These are phyloP conservation scores for Plemyria rubiginata DNA, from an alignment of 2,888 invertebrate genomes.

Conservation along the genomic window DNA sequence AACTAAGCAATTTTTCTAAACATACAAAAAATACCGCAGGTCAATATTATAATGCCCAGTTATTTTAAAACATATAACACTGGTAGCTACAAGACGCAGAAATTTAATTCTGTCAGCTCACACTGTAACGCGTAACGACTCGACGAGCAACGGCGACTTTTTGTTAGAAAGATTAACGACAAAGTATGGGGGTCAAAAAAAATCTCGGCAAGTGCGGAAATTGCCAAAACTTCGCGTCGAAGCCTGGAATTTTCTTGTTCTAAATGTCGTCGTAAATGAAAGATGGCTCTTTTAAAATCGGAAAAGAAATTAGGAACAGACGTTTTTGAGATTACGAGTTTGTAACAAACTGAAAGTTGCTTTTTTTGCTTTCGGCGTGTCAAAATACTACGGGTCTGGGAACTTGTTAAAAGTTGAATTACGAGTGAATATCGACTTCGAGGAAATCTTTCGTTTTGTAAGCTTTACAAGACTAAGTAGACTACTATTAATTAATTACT, in stretches of 20 bases:
- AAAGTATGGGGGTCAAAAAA: slow-evolving; percentile 76
- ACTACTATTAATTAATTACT: slow-evolving; percentile 10
- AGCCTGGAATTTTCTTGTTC: slow-evolving; percentile 82
- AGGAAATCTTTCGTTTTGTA: slow-evolving; percentile 17
- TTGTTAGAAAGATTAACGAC: slow-evolving; percentile 82
- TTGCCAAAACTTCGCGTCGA: slow-evolving; percentile 83
- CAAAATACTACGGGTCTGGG: slow-evolving; percentile 26
- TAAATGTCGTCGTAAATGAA: slow-evolving; percentile 83
- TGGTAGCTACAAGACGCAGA: slow-evolving; percentile 46
- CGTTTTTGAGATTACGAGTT: slow-evolving; percentile 81
- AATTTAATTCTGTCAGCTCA: slow-evolving; percentile 73
- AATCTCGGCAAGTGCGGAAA: slow-evolving; percentile 78
- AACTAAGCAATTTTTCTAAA: no score
- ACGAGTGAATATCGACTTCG: slow-evolving; percentile 8
- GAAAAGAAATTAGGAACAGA: slow-evolving; percentile 83
- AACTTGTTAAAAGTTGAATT: slow-evolving; percentile 31
- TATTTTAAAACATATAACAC: no score
- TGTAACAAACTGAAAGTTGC: slow-evolving; percentile 67
- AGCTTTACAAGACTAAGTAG: slow-evolving; percentile 16
- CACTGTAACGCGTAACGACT: slow-evolving; percentile 70
- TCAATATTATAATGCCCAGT: no score
- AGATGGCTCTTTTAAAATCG: slow-evolving; percentile 83
- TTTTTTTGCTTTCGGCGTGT: slow-evolving; percentile 43
- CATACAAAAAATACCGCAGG: no score
- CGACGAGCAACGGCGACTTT: slow-evolving; percentile 71